Evolutionary conservation across 2,797 vertebrate species (phyloP).

Genomic region (Pseudochirops corinnae): DNA sequence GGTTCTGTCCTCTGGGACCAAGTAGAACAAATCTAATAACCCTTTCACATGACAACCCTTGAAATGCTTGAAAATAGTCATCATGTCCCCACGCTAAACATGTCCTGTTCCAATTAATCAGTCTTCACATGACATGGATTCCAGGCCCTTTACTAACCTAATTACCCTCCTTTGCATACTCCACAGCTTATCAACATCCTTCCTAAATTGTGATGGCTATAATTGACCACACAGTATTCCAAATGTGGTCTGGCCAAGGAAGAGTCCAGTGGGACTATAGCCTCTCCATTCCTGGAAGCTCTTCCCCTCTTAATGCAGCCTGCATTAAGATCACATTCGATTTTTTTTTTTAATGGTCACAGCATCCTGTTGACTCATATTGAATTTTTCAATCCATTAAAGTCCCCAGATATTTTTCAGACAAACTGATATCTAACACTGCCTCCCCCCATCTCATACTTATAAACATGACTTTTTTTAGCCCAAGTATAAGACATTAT

Average conservation of each 20-base stretch:
- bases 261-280: not conserved
- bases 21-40: not conserved
- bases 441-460: not conserved
- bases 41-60: not conserved
- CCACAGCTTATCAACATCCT: not conserved
- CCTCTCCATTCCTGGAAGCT: not conserved
- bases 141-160: not conserved
- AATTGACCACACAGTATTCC: not conserved
- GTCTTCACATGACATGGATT: not conserved
- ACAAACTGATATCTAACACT: not conserved
- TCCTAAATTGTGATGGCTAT: not conserved
- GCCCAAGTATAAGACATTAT: not conserved
- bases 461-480: not conserved
- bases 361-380: not conserved
- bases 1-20: not conserved
- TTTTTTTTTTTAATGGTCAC: not conserved
- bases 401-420: not conserved
- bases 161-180: not conserved
- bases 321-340: not conserved
- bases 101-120: not conserved
- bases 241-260: not conserved
- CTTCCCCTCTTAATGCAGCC: not conserved
- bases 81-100: not conserved
- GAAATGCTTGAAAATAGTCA: not conserved
- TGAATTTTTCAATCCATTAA: not conserved